These are phyloP conservation scores for Chouioia cunea DNA, from an alignment of 2,888 invertebrate genomes.

Conservation along the genomic window DNA sequence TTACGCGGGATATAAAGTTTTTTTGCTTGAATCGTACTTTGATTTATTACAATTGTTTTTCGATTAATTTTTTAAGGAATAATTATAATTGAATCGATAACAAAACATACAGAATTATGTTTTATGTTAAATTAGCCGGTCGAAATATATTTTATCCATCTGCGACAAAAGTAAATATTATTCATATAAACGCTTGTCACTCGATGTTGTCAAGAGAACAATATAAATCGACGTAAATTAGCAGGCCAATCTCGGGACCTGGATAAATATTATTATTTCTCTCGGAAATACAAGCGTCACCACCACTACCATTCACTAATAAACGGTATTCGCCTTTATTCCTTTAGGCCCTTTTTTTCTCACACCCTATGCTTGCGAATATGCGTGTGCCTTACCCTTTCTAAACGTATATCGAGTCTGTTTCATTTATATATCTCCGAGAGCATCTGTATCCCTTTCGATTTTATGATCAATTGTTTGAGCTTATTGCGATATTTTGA, in stretches of 20 bases:
- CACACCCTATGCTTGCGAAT: background rate
- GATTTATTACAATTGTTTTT: background rate
- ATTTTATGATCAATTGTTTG: background rate
- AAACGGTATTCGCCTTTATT: constrained; percentile 58
- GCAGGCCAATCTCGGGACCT: constrained; percentile 50
- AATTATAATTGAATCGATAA: too few species aligned
- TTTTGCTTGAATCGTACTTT: background rate
- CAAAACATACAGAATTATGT: too few species aligned
- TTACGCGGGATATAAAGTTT: constrained; percentile 20
- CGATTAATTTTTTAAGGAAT: constrained; percentile 8
- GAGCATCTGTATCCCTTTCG: constrained; percentile 5
- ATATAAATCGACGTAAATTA: constrained; percentile 56
- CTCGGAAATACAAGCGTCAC: constrained; percentile 25
- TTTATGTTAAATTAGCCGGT: too few species aligned
- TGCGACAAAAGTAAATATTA: too few species aligned
- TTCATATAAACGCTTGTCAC: too few species aligned
- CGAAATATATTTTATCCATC: too few species aligned
- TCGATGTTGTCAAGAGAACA: constrained; percentile 8
- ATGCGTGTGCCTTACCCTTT: constrained; percentile 7
- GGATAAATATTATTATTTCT: constrained; percentile 62
- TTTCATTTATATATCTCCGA: background rate
- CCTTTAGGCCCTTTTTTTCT: constrained; percentile 5
- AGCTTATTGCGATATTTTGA: too few species aligned
- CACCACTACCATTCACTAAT: constrained; percentile 58
- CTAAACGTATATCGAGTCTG: background rate